Base-by-base conservation (phyloP, 2,113 vertebrate species). In the Pterocles gutturalis region DNA sequence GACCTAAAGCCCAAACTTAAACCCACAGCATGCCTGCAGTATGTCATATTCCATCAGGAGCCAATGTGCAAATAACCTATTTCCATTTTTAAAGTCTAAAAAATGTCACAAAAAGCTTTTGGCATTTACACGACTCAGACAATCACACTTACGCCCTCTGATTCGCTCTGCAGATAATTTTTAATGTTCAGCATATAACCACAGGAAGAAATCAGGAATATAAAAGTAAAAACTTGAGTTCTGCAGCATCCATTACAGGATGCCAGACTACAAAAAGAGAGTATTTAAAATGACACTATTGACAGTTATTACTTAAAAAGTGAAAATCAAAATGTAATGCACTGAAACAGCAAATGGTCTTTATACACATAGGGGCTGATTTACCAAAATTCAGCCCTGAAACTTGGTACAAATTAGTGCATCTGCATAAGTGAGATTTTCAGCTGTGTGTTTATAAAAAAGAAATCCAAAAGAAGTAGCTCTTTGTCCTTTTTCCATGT, bases 21-120 rank as follows among this genome's bases (percentile, higher is more conserved):
- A 97, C 78, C 87, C 69, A 72, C 14, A 48, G 72, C 76, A 33
- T 96, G 77, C 17, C 88, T 95, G 95, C 89, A 96, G 82, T 93
- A 55, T 97, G 96, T 97, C 98, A 97, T 97, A 98, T 96, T 97
- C 98, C 96, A 97, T 96, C 95, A 98, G 95, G 83, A 98, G 43
- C 84, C 95, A 95, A 95, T 83, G 94, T 93, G 94, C 97, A 98
- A 98, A 98, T 98, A 98, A 98, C 97, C 93, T 98, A 97, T 98
- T 98, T 98, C 97, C 97, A 98, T 98, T 98, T 98, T 98, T 97
- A 95, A 98, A 98, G 91, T 97, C 97, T 98, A 96, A 98, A 98
- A 97, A 98, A 98, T 98, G 96, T 98, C 98, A 98, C 97, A 97
- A 98, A 98, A 98, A 98, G 93, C 95, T 98, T 98, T 98, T 98